Evolutionary conservation across 2,113 vertebrate genomes (phyloP).

Genomic region (Misgurnus mizolepis): DNA sequence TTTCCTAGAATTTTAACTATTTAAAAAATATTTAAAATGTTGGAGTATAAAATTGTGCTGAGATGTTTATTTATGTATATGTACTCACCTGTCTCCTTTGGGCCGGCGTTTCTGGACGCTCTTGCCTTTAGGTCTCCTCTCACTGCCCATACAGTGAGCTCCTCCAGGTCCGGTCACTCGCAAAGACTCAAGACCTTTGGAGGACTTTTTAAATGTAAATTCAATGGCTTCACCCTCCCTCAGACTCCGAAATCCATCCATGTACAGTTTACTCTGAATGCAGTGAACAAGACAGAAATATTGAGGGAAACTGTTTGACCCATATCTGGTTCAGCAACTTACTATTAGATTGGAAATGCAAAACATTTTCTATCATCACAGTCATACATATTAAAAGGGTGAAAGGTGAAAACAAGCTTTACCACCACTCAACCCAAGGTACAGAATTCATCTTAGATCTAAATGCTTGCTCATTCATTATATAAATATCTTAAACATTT

Average conservation of each 20-base stretch:
- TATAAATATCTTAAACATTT: background rate
- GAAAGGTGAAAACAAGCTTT: conserved; percentile 19
- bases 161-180: conserved; percentile 89
- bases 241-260: conserved; percentile 98
- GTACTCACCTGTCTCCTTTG: conserved; percentile 88
- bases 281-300: background rate
- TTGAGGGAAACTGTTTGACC: background rate
- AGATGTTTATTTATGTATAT: background rate
- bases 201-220: conserved; percentile 96
- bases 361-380: background rate
- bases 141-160: conserved; percentile 89
- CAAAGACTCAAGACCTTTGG: conserved; percentile 93
- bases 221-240: conserved; percentile 95
- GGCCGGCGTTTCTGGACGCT: conserved; percentile 89
- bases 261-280: conserved; percentile 93
- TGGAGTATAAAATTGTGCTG: background rate
- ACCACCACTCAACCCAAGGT: conserved; percentile 60
- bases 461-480: background rate
- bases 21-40: no score
- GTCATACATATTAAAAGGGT: background rate
- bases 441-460: conserved; percentile 67
- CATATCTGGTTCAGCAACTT: background rate
- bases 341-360: background rate
- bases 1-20: no score
- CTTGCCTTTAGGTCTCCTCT: conserved; percentile 92